Evolutionary conservation across 2,797 vertebrate genomes (phyloP), one percentile per base, ranked within the genome.

Genomic region (Falco naumanni): DNA sequence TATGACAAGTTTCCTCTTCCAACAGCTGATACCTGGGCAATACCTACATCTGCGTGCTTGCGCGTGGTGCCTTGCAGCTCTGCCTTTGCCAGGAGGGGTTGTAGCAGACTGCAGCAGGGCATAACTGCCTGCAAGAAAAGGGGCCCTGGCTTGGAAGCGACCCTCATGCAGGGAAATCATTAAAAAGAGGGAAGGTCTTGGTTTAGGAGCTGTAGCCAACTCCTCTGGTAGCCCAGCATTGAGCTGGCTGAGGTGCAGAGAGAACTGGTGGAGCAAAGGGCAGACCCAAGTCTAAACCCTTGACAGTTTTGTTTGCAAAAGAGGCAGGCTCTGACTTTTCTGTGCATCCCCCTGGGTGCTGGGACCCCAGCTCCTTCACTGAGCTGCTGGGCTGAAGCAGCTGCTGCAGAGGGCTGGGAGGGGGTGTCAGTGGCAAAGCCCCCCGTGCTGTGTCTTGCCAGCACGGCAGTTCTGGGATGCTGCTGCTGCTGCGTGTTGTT

Each of bases 341-440:
- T 2, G 21, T 8, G 7, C 3, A 0, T 65, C 47, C 33, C 33
- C 16, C 7, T 12, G 14, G 53, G 18, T 61, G 28, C 75, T 71
- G 64, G 45, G 33, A 50, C 21, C 47, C 24, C 1, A 0, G 16
- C 57, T 68, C 7, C 47, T 61, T 71, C 0, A 0, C 59, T 0
- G 0, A 45, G 31, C 37, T 57, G 21, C 33, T 66, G 59, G 64
- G 64, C 53, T 12, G 1, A 66, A 50, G 72, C 47, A 25, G 33
- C 48, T 84, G 34, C 66, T 51, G 54, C 37, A 16, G 14, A 57
- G 54, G 20, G 11, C 68, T 79, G 56, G 54, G 24, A 39, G 34
- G 45, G 24, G 7, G 19, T 9, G 16, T 54, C 53, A 63, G 26
- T 83, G 90, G 39, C 57, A 63, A 54, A 84, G 33, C 54, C 47